Percentiles rank a stretch among this genome's conserved stretches.
Evolutionary conservation across 1,140 invertebrate species (phyloP).

Genomic region (Papilio dardanus): DNA sequence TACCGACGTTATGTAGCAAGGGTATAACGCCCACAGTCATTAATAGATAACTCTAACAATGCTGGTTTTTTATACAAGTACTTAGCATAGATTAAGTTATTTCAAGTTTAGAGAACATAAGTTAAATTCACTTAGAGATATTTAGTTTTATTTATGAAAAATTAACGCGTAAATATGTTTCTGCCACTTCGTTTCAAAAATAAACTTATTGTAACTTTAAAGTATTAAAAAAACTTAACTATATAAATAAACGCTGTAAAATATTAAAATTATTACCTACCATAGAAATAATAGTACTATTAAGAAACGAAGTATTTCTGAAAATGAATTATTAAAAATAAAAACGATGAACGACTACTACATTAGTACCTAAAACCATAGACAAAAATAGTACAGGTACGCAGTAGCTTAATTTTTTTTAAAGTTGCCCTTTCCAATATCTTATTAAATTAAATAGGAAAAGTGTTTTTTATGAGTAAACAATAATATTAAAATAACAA

Average conservation of each 20-base stretch:
- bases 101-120: background rate
- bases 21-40: conserved; percentile 50
- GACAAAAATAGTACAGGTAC: no score
- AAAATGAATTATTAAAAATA: no score
- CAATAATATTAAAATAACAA: no score
- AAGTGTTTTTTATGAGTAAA: no score
- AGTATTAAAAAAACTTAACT: background rate
- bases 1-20: conserved; percentile 50
- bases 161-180: background rate
- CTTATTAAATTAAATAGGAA: no score
- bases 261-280: no score
- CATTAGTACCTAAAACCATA: no score
- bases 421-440: no score
- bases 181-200: background rate
- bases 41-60: conserved; percentile 38
- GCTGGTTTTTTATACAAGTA: conserved; percentile 39
- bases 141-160: background rate
- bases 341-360: no score
- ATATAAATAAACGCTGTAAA: background rate
- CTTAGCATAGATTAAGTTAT: conserved; percentile 31
- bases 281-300: no score
- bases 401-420: no score
- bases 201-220: background rate
- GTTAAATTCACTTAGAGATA: background rate
- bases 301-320: no score